Conservation (phyloP, 2,888 invertebrate genomes). For the Caenorhabditis zanzibari region DNA sequence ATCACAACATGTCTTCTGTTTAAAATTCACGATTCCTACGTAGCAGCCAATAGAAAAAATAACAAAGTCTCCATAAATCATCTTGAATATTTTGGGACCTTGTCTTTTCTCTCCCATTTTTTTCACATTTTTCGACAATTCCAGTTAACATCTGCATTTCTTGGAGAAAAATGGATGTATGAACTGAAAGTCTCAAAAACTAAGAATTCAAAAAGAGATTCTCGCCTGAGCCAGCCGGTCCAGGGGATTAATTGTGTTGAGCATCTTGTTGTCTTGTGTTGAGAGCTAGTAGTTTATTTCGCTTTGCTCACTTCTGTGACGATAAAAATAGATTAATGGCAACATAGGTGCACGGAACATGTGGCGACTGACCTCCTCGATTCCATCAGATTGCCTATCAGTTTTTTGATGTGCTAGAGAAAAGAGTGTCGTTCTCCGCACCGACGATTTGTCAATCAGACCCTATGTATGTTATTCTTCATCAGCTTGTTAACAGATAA, state of each 20-base stretch:
- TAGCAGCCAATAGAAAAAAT: not conserved
- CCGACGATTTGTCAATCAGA: slow-evolving; percentile 49
- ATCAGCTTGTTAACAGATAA: slow-evolving; percentile 13
- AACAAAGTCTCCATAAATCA: slow-evolving; percentile 56
- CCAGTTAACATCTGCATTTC: not conserved
- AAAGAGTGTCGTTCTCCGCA: slow-evolving; percentile 40
- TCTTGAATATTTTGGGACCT: not conserved
- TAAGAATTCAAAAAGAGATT: slow-evolving; percentile 17
- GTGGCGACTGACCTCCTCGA: slow-evolving; percentile 60
- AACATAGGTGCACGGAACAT: slow-evolving; percentile 61
- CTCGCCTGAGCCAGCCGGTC: not conserved
- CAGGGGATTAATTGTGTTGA: slow-evolving; percentile 50
- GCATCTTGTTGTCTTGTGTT: slow-evolving; percentile 53
- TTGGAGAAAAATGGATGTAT: not conserved
- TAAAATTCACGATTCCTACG: slow-evolving; percentile 9
- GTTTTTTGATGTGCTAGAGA: slow-evolving; percentile 58
- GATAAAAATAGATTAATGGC: slow-evolving; percentile 66
- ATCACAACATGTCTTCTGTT: slow-evolving; percentile 24
- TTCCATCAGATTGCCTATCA: slow-evolving; percentile 23
- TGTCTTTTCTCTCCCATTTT: not conserved
- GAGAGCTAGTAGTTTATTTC: slow-evolving; percentile 49
- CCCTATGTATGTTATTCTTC: slow-evolving; percentile 53
- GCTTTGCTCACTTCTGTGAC: slow-evolving; percentile 21
- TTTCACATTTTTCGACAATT: not conserved
- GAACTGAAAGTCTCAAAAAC: slow-evolving; percentile 7